phyloP scores from a whole-genome alignment of 2,113 vertebrate genomes.

The Orientallactaga bullata region DNA sequence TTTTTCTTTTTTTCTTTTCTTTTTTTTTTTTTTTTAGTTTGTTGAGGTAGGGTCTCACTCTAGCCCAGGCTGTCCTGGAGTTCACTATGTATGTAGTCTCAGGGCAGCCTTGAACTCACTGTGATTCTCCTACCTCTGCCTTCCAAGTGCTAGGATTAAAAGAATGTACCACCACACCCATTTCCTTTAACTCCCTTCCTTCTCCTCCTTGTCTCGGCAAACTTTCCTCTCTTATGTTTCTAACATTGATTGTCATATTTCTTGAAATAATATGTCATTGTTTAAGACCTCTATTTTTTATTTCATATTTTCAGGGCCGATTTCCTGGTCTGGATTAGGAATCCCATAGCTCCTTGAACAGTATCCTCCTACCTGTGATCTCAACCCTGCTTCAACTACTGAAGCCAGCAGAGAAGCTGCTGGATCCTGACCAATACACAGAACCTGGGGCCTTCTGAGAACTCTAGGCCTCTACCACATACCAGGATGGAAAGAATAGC shows the following conservation, averaged over 20 bases:
- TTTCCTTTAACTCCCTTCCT: neutral
- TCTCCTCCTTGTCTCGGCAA: neutral
- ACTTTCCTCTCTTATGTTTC: neutral
- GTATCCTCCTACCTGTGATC: rapidly evolving
- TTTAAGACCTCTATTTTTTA: neutral
- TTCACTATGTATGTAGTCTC: no score
- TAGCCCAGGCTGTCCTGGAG: no score
- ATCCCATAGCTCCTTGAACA: neutral
- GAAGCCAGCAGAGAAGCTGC: neutral
- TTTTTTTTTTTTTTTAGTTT: no score
- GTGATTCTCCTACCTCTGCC: no score
- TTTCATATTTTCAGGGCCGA: neutral
- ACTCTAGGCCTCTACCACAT: neutral
- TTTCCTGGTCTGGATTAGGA: neutral
- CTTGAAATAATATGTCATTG: neutral
- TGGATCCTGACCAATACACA: neutral
- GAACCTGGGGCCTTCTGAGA: neutral
- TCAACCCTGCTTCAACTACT: neutral
- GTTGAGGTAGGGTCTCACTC: no score
- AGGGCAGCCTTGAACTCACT: no score
- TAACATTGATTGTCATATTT: neutral
- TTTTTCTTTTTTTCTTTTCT: no score
- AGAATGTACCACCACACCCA: no score
- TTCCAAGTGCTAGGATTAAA: no score
- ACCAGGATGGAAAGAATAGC: neutral